Evolutionary conservation across 2,113 vertebrate species (phyloP).

Genomic region (Tragelaphus buxtoni): DNA sequence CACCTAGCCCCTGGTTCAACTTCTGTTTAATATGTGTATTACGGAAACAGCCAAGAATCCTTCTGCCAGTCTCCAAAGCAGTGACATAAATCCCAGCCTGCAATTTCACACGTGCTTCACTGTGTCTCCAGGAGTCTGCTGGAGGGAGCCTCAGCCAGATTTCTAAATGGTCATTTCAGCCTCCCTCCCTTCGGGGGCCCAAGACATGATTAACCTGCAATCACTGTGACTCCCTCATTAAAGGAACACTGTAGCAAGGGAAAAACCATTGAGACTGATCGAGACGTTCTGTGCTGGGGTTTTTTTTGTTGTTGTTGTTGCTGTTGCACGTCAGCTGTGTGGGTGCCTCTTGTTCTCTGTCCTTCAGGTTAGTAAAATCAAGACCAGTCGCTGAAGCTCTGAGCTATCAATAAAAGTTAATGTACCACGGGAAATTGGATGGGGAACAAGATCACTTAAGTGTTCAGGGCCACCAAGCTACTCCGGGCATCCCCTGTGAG

Average conservation of each 20-base stretch:
- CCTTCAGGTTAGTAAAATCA: conserved; percentile 84
- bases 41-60: background rate
- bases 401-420: conserved; percentile 86
- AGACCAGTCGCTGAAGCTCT: conserved; percentile 81
- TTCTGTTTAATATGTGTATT: conserved; percentile 2
- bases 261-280: background rate
- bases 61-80: background rate
- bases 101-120: background rate
- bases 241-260: background rate
- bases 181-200: background rate
- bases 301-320: background rate
- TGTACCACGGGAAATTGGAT: conserved; percentile 83
- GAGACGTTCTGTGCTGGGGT: background rate
- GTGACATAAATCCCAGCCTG: background rate
- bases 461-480: conserved; percentile 81
- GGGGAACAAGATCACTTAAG: conserved; percentile 78
- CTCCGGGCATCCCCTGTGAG: conserved; percentile 66
- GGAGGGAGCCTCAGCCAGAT: background rate
- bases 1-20: background rate
- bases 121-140: background rate
- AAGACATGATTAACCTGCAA: conserved; percentile 37
- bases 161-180: background rate
- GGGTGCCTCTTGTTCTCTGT: conserved; percentile 67
- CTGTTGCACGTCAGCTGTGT: conserved; percentile 13
- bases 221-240: conserved; percentile 16